Percentiles rank a stretch among this genome's conserved stretches.
Evolutionary conservation across 2,113 vertebrate genomes (phyloP).

Genomic region (Orcinus orca): DNA sequence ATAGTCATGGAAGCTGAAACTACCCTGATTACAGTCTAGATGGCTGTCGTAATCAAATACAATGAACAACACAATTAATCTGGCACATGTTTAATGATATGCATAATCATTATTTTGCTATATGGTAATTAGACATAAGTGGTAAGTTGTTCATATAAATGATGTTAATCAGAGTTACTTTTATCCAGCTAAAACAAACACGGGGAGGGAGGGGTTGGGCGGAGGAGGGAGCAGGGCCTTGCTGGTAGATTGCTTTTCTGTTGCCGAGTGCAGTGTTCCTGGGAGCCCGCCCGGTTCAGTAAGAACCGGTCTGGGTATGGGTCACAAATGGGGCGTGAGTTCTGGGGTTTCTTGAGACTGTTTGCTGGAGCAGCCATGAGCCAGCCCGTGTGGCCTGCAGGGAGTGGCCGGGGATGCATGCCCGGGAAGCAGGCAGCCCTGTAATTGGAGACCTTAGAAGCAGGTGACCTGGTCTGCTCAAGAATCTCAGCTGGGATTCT

Average conservation of each 20-base stretch:
- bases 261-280: background rate
- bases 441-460: background rate
- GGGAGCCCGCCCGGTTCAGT: background rate
- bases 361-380: background rate
- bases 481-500: background rate
- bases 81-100: constrained; percentile 44
- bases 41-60: constrained; percentile 33
- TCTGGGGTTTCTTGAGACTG: background rate
- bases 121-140: constrained; percentile 58
- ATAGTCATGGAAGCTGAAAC: constrained; percentile 27
- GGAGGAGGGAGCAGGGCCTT: background rate
- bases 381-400: background rate
- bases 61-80: constrained; percentile 51
- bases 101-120: constrained; percentile 44
- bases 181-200: constrained; percentile 43
- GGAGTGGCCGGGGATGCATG: background rate
- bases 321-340: background rate
- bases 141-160: constrained; percentile 40
- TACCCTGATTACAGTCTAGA: constrained; percentile 39
- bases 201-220: background rate
- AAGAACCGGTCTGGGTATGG: constrained; percentile 35
- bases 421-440: background rate
- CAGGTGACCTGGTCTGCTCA: background rate
- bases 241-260: background rate
- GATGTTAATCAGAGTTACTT: constrained; percentile 55